Base-by-base conservation (phyloP, 2,888 invertebrate species). In the Xylocampa areola region DNA sequence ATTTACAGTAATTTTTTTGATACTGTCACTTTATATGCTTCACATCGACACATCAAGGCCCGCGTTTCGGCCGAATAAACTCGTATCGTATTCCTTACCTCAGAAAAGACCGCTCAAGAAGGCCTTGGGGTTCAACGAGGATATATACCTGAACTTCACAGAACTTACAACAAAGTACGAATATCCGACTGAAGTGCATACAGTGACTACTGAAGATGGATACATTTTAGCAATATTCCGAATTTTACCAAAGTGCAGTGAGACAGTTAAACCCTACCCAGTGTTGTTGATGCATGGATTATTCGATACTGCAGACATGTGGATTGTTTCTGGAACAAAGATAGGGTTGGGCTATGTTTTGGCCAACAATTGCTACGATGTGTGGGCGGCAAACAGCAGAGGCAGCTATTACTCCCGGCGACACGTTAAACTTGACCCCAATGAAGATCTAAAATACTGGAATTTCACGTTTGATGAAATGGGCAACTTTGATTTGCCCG, bases 401-500 rank as follows among this genome's bases (percentile, higher is more conserved):
- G 97, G 97, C 6, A 96, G 95, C 73, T 89, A 88, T 10, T 96
- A 96, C 81, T 94, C 95, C 1, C 87, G 94, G 33, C 85, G 82
- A n/a, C 97, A 97, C 70, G 75, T 84, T 0, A 86, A 79, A 1
- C 75, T 91, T 79, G 73, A 93, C 48, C 86, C 92, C 0, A 77
- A 90, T 48, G 81, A 57, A 0, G 90, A 95, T 52, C 57, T 77
- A 1, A 66, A 82, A 10, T 95, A 84, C 70, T 95, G 95, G 95
- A 74, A 93, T 21, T 95, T 89, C 76, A 95, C 96, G 29, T 96
- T 95, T 88, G 96, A 97, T 79, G 96, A 97, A 82, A 95, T 96
- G 82, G 97, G 96, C 0, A 77, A 89, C 36, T 95, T 94, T 72
- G 97, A 98, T 82, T 57, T 97, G 1, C 96, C 97, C 5, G 95